Base-by-base conservation (phyloP, 2,797 vertebrate genomes). In the Alauda arvensis region DNA sequence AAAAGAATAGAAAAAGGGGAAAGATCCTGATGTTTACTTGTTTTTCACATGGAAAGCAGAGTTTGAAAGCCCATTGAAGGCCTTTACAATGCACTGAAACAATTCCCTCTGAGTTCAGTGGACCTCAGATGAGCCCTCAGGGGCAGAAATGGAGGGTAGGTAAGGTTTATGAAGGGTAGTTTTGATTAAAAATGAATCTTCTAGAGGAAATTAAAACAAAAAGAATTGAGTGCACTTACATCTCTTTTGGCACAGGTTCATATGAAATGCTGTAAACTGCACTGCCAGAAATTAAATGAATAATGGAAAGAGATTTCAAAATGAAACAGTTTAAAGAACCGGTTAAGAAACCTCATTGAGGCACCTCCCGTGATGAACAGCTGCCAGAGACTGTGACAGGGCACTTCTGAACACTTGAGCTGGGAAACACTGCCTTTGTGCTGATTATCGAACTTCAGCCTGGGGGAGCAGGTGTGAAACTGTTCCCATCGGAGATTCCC, bases 401-500 rank as follows among this genome's bases (percentile, higher is more conserved):
- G 39, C 26, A 25, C 48, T 94, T 78, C 40, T 46, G 51, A 93
- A 74, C 24, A 66, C 48, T 77, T 71, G 60, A 88, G 37, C 57
- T 77, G 63, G 63, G 82, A 90, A 91, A 84, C 45, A 48, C 7
- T 49, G 37, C 29, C 88, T 80, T 74, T 87, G 57, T 31, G 76
- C 66, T 86, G 89, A 92, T 91, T 90, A 80, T 60, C 45, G 83
- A 83, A 61, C 25, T 77, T 84, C 14, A 39, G 59, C 34, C 59
- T 92, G 60, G 77, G 59, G 37, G 40, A 82, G 45, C 63, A 86
- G 71, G 76, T 85, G 68, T 66, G 63, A 86, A 74, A 69, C 37
- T 14, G 16, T 26, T 60, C 31, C 69, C 19, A n/a, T 31, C 69
- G 65, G 80, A 95, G 78, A 82, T 55, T 65, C 65, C n/a, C 0